These are phyloP conservation scores for Drosophila heteroneura DNA, from an alignment of 2,888 invertebrate genomes.

Conservation along the genomic window DNA sequence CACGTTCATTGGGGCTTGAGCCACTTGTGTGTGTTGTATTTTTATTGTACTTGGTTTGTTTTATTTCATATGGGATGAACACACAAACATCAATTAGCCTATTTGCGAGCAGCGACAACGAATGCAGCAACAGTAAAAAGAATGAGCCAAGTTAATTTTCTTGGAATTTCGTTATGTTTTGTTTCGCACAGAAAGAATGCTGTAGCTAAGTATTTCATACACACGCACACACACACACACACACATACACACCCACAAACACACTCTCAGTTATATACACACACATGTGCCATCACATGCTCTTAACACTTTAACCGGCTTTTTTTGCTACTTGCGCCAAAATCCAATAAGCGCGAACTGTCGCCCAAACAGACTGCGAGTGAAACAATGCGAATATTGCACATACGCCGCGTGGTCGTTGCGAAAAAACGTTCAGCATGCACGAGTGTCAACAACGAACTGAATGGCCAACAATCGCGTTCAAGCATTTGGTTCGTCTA, in stretches of 20 bases:
- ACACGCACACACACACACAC: constrained; percentile 9
- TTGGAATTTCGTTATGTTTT: constrained; percentile 50
- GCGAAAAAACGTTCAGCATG: constrained; percentile 45
- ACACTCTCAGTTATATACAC: background rate
- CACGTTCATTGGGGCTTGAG: constrained; percentile 34
- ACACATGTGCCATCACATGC: constrained; percentile 21
- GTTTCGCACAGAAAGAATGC: constrained; percentile 29
- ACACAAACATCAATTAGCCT: constrained; percentile 72
- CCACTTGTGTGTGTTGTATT: constrained; percentile 19
- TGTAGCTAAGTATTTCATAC: constrained; percentile 42
- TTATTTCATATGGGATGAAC: constrained; percentile 40
- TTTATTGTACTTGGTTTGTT: constrained; percentile 46
- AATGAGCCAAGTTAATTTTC: constrained; percentile 70
- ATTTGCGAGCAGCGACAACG: constrained; percentile 48
- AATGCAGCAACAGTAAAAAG: constrained; percentile 30
- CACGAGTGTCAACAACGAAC: constrained; percentile 75
- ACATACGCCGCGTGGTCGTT: constrained; percentile 58
- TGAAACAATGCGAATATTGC: constrained; percentile 19
- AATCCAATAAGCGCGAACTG: constrained; percentile 64
- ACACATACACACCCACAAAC: background rate
- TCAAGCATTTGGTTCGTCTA: constrained; percentile 9
- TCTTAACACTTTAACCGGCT: constrained; percentile 71
- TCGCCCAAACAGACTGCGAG: constrained; percentile 22
- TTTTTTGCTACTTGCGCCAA: constrained; percentile 66
- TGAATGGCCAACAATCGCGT: constrained; percentile 34